Conservation (phyloP, 2,888 invertebrate genomes). For the Vanessa cardui region DNA sequence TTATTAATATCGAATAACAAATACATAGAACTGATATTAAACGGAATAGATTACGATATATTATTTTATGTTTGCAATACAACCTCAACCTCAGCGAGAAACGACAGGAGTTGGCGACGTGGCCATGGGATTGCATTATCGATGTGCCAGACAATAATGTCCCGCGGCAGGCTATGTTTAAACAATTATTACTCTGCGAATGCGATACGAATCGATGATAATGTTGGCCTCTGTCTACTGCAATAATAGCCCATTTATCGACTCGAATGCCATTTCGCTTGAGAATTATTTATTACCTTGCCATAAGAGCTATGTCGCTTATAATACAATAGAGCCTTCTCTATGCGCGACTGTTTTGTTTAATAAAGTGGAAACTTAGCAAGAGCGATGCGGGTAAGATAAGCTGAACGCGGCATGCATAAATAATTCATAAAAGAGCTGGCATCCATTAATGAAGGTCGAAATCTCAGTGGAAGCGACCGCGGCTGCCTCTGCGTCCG, state of each 20-base stretch:
- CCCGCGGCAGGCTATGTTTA: constrained; percentile 72
- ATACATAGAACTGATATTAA: constrained; percentile 6
- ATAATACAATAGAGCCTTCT: constrained; percentile 71
- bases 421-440: constrained; percentile 78
- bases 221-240: constrained; percentile 76
- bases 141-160: constrained; percentile 59
- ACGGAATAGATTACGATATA: constrained; percentile 1
- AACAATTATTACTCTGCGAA: constrained; percentile 76
- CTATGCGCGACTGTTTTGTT: constrained; percentile 68
- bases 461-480: constrained; percentile 62
- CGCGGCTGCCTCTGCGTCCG: constrained; percentile 45
- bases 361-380: constrained; percentile 73
- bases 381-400: constrained; percentile 60
- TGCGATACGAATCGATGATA: constrained; percentile 78
- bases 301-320: constrained; percentile 70
- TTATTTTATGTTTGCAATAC: not conserved
- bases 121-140: constrained; percentile 57
- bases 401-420: constrained; percentile 66
- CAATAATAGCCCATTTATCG: constrained; percentile 80
- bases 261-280: constrained; percentile 69
- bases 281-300: constrained; percentile 76
- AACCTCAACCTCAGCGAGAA: constrained; percentile 6
- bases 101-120: constrained; percentile 9
- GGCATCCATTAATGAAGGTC: constrained; percentile 70
- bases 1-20: constrained; percentile 41